A percentile compares a stretch with the other conserved stretches of the same genome.
These are phyloP conservation scores for Mylabris sibirica DNA, from an alignment of 2,888 invertebrate species.

Conservation along the genomic window DNA sequence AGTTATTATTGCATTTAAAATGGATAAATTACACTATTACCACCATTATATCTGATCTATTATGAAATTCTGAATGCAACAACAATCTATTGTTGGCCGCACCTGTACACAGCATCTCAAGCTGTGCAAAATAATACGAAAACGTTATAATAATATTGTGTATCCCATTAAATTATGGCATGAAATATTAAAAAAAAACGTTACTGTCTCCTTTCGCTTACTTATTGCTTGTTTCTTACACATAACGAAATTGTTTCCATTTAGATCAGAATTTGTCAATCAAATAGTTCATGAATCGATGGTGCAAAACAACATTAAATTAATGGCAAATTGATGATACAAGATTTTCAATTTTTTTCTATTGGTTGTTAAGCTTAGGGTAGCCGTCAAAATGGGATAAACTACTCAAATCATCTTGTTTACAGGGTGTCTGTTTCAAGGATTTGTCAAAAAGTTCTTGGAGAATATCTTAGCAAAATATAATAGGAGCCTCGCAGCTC, in stretches of 20 bases:
- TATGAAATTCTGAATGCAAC: constrained; percentile 33
- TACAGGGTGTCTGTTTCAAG: too few relatives aligned
- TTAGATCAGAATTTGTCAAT: background rate
- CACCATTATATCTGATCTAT: constrained; percentile 29
- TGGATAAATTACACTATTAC: constrained; percentile 29
- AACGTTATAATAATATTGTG: constrained; percentile 39
- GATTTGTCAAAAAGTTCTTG: too few relatives aligned
- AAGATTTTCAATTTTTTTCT: too few relatives aligned
- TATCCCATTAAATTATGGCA: constrained; percentile 39
- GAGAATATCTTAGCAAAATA: too few relatives aligned
- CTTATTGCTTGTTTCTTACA: too few relatives aligned
- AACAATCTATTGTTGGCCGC: constrained; percentile 37
- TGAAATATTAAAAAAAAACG: background rate
- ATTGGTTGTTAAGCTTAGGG: too few relatives aligned
- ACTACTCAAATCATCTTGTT: too few relatives aligned
- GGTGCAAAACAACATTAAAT: too few relatives aligned
- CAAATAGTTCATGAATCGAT: background rate
- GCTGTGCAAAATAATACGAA: constrained; percentile 46
- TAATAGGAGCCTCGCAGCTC: too few relatives aligned
- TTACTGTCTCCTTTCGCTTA: background rate
- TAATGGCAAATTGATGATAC: too few relatives aligned
- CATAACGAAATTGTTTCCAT: too few relatives aligned
- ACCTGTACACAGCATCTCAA: constrained; percentile 40
- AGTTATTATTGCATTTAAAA: background rate
- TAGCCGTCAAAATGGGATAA: too few relatives aligned